Evolutionary conservation across 2,888 invertebrate species (phyloP), one percentile per base, ranked within the genome.

Genomic region (Abscondita cerata): DNA sequence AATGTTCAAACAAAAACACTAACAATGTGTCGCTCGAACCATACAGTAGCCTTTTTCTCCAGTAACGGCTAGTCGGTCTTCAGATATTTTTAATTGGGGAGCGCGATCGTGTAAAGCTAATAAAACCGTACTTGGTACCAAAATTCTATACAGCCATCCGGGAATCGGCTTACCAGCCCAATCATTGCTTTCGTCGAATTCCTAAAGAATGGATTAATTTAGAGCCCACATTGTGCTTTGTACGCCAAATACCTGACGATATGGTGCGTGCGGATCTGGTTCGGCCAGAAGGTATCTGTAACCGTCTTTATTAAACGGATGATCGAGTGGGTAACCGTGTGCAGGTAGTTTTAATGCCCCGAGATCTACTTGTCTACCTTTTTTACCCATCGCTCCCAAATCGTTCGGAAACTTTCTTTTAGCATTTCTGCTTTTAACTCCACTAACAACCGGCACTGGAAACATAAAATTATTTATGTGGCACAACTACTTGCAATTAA

Each of bases 91-190:
- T 54, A 98, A 83, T 78, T 98, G 97, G 3, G 96, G 95, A 33
- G 97, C 98, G 74, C 93, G 83, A 80, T 98, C 98, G 79, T 98
- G 96, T 51, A 98, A 82, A 0, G 98, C 95, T 9, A 98, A 82
- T 8, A 96, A 81, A 25, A 97, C 96, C 16, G 89, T 85, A 60
- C 90, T 89, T 1, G 95, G 95, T 62, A 93, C 90, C 31, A 95
- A 84, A 0, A 93, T 90, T 13, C 98, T 87, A 79, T 98, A 98
- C 40, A 98, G 80, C 93, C 97, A 98, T 1, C 96, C 96, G 0
- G 98, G 98, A 72, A 99, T 98, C 2, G 97, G 97, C 81, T 98
- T 97, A n/a, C 98, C 97, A 55, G 96, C 96, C 94, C 95, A 96
- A 78, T 98, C 98, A 68, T 93, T 90, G 78, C 94, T 96, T 80